These are phyloP conservation scores for Octopus bimaculoides DNA, from an alignment of 1,140 invertebrate genomes.

Conservation along the genomic window DNA sequence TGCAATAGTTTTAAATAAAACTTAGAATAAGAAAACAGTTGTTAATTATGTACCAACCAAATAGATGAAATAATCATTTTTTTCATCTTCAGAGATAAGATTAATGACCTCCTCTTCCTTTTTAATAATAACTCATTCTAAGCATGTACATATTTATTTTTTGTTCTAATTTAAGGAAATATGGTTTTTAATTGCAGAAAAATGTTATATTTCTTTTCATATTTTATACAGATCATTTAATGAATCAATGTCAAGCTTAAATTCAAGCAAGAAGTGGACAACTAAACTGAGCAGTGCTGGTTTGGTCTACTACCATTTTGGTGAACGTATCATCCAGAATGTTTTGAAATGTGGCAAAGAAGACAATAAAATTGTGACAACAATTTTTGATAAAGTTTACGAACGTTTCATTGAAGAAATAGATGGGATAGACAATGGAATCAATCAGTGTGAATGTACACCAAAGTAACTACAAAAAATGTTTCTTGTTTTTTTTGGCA, in stretches of 20 bases:
- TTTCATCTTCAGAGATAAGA: too few species aligned
- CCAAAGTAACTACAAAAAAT: conserved; percentile 57
- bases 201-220: too few species aligned
- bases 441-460: conserved; percentile 69
- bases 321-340: conserved; percentile 72
- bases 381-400: conserved; percentile 83
- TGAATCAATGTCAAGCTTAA: conserved; percentile 65
- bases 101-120: too few species aligned
- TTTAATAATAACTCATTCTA: too few species aligned
- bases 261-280: conserved; percentile 60
- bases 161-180: neutral
- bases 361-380: conserved; percentile 44
- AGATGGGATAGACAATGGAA: conserved; percentile 95
- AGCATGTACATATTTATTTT: neutral
- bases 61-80: too few species aligned
- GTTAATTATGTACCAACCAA: too few species aligned
- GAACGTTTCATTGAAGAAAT: conserved; percentile 88
- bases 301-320: conserved; percentile 89
- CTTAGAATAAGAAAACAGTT: too few species aligned
- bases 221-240: conserved; percentile 66
- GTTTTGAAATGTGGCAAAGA: conserved; percentile 40
- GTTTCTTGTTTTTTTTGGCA: neutral
- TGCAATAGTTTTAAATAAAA: too few species aligned
- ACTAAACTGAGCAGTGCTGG: conserved; percentile 92
- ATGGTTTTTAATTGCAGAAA: neutral